phyloP scores from a whole-genome alignment of 30 jellyfish, hydroid and myxozoan species.

The Aurelia coerulea region DNA sequence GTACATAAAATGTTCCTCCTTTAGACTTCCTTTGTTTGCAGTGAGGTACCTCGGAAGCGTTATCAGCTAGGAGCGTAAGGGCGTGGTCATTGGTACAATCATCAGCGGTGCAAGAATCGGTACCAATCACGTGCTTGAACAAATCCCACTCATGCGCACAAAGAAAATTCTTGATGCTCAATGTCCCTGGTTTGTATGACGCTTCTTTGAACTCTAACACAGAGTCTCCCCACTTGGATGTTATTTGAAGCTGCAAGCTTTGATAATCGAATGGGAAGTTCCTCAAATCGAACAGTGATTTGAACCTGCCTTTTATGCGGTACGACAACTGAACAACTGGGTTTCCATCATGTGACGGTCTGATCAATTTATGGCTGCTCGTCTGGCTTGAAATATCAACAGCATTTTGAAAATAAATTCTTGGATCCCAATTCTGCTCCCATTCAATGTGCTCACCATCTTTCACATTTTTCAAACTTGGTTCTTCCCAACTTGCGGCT shows the following conservation, averaged over 20 bases:
- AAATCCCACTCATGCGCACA: slow-evolving; percentile 79
- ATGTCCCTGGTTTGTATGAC: slow-evolving; percentile 38
- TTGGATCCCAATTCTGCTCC: slow-evolving; percentile 85
- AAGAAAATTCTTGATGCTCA: slow-evolving; percentile 42
- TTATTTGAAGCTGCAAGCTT: slow-evolving; percentile 61
- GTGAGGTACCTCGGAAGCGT: slow-evolving; percentile 16
- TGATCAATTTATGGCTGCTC: slow-evolving; percentile 26
- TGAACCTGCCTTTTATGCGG: slow-evolving; percentile 82
- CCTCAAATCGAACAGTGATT: slow-evolving; percentile 72
- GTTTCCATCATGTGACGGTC: slow-evolving; percentile 55
- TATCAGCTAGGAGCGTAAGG: neutral
- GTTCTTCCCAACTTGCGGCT: slow-evolving; percentile 83
- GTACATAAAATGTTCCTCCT: neutral
- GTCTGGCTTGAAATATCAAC: slow-evolving; percentile 62
- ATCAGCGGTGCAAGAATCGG: slow-evolving; percentile 54
- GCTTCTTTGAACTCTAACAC: slow-evolving; percentile 66
- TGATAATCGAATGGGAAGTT: slow-evolving; percentile 84
- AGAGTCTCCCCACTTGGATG: slow-evolving; percentile 81
- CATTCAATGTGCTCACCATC: slow-evolving; percentile 48
- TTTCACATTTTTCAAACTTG: slow-evolving; percentile 13
- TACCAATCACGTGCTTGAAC: slow-evolving; percentile 62
- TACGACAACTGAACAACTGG: slow-evolving; percentile 79
- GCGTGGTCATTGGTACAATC: slow-evolving; percentile 59
- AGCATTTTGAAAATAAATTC: slow-evolving; percentile 83
- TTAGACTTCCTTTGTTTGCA: slow-evolving; percentile 14